These are phyloP conservation scores for Electrona antarctica DNA, from an alignment of 2,113 vertebrate species.

Conservation along the genomic window DNA sequence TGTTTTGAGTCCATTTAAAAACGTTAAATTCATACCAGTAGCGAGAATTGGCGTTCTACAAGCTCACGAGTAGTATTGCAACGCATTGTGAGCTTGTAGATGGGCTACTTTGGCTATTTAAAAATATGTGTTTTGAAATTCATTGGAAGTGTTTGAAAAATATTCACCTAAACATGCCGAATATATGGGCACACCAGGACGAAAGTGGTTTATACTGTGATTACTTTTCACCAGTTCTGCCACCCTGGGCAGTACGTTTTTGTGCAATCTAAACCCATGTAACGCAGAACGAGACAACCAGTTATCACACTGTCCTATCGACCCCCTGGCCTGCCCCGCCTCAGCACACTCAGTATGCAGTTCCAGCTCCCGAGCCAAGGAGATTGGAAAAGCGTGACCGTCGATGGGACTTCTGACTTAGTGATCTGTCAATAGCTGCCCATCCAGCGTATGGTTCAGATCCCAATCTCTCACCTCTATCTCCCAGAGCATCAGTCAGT, in stretches of 20 bases:
- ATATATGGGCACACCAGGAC: too few relatives aligned
- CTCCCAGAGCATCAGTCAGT: slow-evolving; percentile 11
- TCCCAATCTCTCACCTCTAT: slow-evolving; percentile 21
- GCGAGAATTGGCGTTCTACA: too few relatives aligned
- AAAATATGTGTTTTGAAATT: too few relatives aligned
- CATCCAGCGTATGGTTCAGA: slow-evolving; percentile 24
- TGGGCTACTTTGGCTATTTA: too few relatives aligned
- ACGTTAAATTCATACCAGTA: neutral
- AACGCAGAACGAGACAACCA: neutral
- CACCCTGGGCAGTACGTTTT: neutral
- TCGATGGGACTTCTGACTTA: slow-evolving; percentile 20
- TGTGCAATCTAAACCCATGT: neutral
- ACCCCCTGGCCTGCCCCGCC: neutral
- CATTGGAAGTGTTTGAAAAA: too few relatives aligned
- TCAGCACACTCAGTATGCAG: slow-evolving; percentile 1
- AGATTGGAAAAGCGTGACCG: slow-evolving; percentile 25
- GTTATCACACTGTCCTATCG: neutral
- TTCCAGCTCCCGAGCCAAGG: slow-evolving; percentile 9
- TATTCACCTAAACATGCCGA: too few relatives aligned
- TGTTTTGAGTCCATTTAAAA: neutral
- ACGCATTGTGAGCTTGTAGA: too few relatives aligned
- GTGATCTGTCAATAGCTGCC: slow-evolving; percentile 20
- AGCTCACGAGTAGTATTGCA: too few relatives aligned
- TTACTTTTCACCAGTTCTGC: neutral
- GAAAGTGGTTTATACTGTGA: neutral